Evolutionary conservation across 2,888 invertebrate species (phyloP).

Genomic region (Sinohyriopsis cumingii): DNA sequence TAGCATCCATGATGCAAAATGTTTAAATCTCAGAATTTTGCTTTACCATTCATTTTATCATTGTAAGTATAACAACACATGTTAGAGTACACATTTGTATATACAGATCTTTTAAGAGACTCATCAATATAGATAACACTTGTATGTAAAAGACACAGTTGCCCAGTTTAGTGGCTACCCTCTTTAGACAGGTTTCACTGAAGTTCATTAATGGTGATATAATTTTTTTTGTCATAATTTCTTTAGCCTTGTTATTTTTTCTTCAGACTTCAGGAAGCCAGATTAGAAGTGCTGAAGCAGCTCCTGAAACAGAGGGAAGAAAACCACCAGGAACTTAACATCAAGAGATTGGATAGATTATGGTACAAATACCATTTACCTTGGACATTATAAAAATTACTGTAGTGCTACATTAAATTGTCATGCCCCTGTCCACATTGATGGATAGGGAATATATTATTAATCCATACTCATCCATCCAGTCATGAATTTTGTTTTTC

Average conservation of each 20-base stretch:
- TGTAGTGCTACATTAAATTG: too few species aligned
- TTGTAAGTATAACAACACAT: background rate
- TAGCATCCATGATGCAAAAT: background rate
- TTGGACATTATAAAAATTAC: background rate
- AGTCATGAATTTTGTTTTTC: background rate
- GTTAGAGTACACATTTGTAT: background rate
- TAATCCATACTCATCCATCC: background rate
- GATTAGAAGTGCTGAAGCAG: slow-evolving; percentile 79
- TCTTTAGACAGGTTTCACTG: too few species aligned
- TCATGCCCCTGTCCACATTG: too few species aligned
- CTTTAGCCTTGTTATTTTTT: background rate
- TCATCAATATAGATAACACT: too few species aligned
- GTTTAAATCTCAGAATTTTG: background rate
- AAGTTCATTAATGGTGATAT: too few species aligned
- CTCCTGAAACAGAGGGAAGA: slow-evolving; percentile 76
- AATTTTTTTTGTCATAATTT: too few species aligned
- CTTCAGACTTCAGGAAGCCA: slow-evolving; percentile 67
- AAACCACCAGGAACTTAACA: slow-evolving; percentile 69
- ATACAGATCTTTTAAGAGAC: too few species aligned
- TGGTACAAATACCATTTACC: slow-evolving; percentile 53
- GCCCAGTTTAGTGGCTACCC: too few species aligned
- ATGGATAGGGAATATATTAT: too few species aligned
- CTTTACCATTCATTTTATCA: background rate
- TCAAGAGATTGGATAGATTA: slow-evolving; percentile 69
- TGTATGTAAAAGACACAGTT: too few species aligned